These are phyloP conservation scores for Drosophila tropicalis DNA, from an alignment of 1,140 invertebrate genomes.

Conservation along the genomic window DNA sequence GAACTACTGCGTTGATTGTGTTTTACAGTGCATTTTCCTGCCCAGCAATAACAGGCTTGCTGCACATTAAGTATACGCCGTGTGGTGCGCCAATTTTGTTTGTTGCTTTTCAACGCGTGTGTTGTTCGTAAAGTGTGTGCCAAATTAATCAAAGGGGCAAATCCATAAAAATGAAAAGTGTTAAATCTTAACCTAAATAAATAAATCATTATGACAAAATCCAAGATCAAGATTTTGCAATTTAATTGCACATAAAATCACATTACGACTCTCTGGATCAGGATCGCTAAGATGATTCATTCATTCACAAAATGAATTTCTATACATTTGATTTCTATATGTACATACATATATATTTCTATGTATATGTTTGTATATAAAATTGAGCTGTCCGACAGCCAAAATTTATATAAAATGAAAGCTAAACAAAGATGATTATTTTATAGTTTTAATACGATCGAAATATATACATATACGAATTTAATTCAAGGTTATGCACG, in stretches of 20 bases:
- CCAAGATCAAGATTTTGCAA: slow-evolving; percentile 43
- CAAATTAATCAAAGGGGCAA: slow-evolving; percentile 69
- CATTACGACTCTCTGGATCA: slow-evolving; percentile 10
- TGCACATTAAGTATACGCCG: slow-evolving; percentile 59
- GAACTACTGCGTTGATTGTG: background rate
- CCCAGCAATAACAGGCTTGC: background rate
- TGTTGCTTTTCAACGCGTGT: slow-evolving; percentile 37
- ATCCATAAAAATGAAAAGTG: slow-evolving; percentile 43
- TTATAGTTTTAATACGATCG: slow-evolving; percentile 76
- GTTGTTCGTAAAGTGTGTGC: slow-evolving; percentile 62
- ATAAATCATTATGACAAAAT: slow-evolving; percentile 60
- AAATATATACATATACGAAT: slow-evolving; percentile 45
- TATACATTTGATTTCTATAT: background rate
- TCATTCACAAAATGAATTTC: slow-evolving; percentile 20
- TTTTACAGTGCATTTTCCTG: background rate
- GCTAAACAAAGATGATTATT: slow-evolving; percentile 78
- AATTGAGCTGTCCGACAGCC: slow-evolving; percentile 26
- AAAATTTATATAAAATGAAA: slow-evolving; percentile 63
- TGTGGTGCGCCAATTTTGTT: slow-evolving; percentile 25
- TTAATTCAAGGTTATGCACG: slow-evolving; percentile 74
- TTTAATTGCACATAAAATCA: slow-evolving; percentile 49
- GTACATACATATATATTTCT: slow-evolving; percentile 18
- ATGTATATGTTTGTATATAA: background rate
- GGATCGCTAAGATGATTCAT: slow-evolving; percentile 15
- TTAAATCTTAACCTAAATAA: slow-evolving; percentile 64